Evolutionary conservation across 2,888 invertebrate species (phyloP), one percentile per base, ranked within the genome.

Genomic region (Spodoptera exigua): DNA sequence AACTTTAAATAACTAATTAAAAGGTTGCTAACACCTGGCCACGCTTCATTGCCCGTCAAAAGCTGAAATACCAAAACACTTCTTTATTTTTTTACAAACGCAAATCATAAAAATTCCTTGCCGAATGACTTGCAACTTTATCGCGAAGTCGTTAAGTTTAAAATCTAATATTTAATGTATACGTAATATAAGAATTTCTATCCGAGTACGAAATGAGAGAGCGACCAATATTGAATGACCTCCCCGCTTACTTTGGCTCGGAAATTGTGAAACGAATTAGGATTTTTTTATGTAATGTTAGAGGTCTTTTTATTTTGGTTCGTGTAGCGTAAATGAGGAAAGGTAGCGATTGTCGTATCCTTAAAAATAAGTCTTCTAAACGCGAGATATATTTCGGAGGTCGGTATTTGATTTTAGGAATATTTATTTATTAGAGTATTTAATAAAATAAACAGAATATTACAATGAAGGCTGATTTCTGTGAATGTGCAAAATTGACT

Each of bases 1-100:
- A 12, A 27, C 44, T 51, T 43, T 9, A 56, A 60, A 60, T 58
- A 40, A 52, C 48, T 44, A 70, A 56, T 69, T 66, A 71, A 13
- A 62, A 71, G 58, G 62, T 73, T 73, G 58, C 36, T 49, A 62
- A 73, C 80, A 81, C 80, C 81, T 82, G 84, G 81, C 56, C 49
- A 74, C 74, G 72, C 69, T 80, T 72, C 74, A 82, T 85, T 83
- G 78, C 72, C 72, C 72, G 75, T 80, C 79, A 81, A 76, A 79
- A 78, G 63, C 76, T 74, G 78, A 82, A 80, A 81, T 74, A 76
- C 76, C 56, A 56, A 61, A 51, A 61, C 58, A 70, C 76, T 77
- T 76, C 57, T 70, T 74, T 68, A 65, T 78, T 82, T 81, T 78
- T 79, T 56, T 56, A 71, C 65, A 75, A 73, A 67, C 52, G 62